phyloP scores from a whole-genome alignment of 2,113 vertebrate genomes.

The Arizona elegans region DNA sequence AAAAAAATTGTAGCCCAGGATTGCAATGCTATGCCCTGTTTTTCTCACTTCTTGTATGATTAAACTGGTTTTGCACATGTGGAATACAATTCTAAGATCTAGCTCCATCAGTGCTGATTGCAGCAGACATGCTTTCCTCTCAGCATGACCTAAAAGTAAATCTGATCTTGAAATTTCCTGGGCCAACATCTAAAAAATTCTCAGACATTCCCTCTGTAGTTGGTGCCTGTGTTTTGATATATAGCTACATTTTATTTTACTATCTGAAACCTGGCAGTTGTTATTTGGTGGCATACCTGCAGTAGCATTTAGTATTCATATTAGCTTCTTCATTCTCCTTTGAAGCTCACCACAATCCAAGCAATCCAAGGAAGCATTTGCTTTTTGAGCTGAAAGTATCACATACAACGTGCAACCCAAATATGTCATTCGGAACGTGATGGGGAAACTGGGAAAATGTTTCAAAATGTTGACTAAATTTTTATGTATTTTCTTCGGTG shows the following conservation, averaged over 20 bases:
- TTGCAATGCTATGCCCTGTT: background rate
- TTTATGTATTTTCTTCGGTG: background rate
- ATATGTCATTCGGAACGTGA: background rate
- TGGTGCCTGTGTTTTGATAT: background rate
- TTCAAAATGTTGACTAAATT: background rate
- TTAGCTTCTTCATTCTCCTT: background rate
- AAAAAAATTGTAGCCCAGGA: background rate
- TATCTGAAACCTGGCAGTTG: background rate
- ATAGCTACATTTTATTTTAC: background rate
- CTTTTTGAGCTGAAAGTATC: background rate
- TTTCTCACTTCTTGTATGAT: background rate
- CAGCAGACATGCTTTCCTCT: background rate
- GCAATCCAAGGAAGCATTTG: background rate
- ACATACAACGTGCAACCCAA: background rate
- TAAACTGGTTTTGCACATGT: background rate
- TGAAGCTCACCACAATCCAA: background rate
- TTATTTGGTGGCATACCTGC: background rate
- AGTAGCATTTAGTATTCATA: background rate
- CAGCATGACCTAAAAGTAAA: background rate
- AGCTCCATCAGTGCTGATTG: background rate
- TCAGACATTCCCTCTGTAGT: background rate
- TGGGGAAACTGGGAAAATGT: background rate
- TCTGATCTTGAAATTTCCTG: background rate
- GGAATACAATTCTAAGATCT: background rate
- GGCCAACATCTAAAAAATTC: background rate